Base-by-base conservation (phyloP, 2,797 vertebrate species). In the Platalea minor region DNA sequence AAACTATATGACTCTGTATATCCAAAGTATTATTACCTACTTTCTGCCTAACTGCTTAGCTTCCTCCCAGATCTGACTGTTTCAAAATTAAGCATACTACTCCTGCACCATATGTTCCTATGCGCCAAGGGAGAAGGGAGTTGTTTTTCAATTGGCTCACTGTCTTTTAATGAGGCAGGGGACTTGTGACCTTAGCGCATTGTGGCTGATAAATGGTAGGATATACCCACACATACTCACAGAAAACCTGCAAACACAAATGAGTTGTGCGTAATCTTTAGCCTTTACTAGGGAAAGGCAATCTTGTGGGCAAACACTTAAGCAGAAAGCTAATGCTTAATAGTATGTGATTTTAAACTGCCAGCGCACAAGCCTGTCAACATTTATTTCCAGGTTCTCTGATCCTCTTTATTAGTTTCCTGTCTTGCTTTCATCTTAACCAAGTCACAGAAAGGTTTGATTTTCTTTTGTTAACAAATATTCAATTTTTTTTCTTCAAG, bases 331-430 rank as follows among this genome's bases (percentile, higher is more conserved):
- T 95, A 93, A 95, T 89, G 82, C 92, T 81, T 89, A 87, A 83
- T 80, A 93, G 80, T 61, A 91, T 64, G 85, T 94, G 82, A 92
- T 88, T 94, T 93, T 85, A 85, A 94, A 94, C 72, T 81, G 68
- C 81, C 78, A 85, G 78, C 50, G 39, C 79, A 93, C 63, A 95
- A 92, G 96, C 92, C 86, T 94, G 92, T 91, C 88, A 94, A 65
- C 78, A 41, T 85, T 72, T 95, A 96, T 96, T 96, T 95, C 92
- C 79, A 94, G 79, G 57, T 96, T 89, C 91, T 91, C 87, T 97
- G 92, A 97, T 97, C 91, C 89, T 92, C 82, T 95, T 97, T 97
- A 92, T 95, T 96, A 95, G 89, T 92, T 96, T 97, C 94, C 91
- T 80, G 87, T 88, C 76, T 85, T 93, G 89, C 88, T 95, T 95